Conservation (phyloP, 2,113 vertebrate species). For the Anguilla rostrata region DNA sequence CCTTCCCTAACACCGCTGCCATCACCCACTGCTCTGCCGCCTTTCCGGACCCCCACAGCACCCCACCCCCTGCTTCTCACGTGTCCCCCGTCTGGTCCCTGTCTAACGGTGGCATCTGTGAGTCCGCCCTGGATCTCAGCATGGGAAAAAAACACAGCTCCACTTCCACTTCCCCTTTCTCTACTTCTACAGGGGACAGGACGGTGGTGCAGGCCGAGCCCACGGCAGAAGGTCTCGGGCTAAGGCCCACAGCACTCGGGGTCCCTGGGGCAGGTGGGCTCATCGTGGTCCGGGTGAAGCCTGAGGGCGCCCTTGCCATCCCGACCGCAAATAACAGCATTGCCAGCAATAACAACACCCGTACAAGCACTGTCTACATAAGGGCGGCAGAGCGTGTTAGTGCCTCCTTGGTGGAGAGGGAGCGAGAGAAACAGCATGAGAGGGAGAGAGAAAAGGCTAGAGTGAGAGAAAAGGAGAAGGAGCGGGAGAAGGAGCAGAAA, state of each 20-base stretch:
- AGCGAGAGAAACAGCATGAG: conserved; percentile 56
- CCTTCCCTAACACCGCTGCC: conserved; percentile 60
- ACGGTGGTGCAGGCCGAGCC: conserved; percentile 65
- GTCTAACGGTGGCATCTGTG: conserved; percentile 68
- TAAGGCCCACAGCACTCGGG: conserved; percentile 65
- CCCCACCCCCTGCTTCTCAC: conserved; percentile 57
- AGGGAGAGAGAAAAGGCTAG: conserved; percentile 54
- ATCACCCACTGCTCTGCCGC: conserved; percentile 47
- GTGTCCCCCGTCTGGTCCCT: conserved; percentile 59
- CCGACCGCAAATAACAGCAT: conserved; percentile 54
- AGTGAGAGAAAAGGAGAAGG: conserved; percentile 43
- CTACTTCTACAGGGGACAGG: conserved; percentile 51
- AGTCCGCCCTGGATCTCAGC: conserved; percentile 73
- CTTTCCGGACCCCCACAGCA: conserved; percentile 60
- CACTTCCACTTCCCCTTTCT: conserved; percentile 53
- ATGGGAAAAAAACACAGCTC: conserved; percentile 68
- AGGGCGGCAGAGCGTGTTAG: conserved; percentile 65
- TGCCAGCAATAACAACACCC: conserved; percentile 63
- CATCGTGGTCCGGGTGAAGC: conserved; percentile 74
- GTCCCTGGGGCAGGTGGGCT: conserved; percentile 54
- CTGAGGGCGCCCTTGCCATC: conserved; percentile 56
- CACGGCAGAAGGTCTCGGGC: conserved; percentile 69
- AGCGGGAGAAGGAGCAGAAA: conserved; percentile 46
- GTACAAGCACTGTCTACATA: conserved; percentile 64
- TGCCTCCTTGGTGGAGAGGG: conserved; percentile 55